phyloP scores from a whole-genome alignment of 1,140 invertebrate species.

The Pseudoatta argentina region DNA sequence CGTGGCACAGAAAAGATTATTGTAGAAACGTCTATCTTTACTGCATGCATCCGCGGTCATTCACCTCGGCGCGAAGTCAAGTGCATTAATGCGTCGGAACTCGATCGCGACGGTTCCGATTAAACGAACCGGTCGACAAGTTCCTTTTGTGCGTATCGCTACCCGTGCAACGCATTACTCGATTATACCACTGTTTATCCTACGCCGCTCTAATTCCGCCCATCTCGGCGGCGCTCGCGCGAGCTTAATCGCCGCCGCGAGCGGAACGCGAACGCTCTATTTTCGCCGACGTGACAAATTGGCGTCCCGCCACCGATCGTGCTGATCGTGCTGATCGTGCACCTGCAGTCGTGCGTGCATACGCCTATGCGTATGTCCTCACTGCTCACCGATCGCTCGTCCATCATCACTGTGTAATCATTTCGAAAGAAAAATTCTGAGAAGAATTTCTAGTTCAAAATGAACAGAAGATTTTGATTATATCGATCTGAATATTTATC shows the following conservation, averaged over 20 bases:
- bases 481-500: no score
- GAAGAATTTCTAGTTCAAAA: no score
- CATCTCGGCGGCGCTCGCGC: slow-evolving; percentile 27
- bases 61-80: slow-evolving; percentile 15
- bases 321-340: neutral
- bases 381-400: slow-evolving; percentile 5
- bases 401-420: neutral
- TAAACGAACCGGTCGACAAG: slow-evolving; percentile 14
- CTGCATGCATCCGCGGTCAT: neutral
- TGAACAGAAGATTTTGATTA: no score
- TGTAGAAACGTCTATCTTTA: neutral
- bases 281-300: slow-evolving; percentile 56
- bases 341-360: slow-evolving; percentile 22
- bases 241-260: slow-evolving; percentile 48
- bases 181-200: slow-evolving; percentile 11
- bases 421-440: no score
- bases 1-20: neutral
- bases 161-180: neutral
- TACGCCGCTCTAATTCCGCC: slow-evolving; percentile 48
- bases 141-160: neutral
- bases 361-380: neutral
- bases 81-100: neutral
- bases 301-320: slow-evolving; percentile 13
- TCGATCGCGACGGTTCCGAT: slow-evolving; percentile 15
- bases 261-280: slow-evolving; percentile 46